A percentile compares a stretch with the other conserved stretches of the same genome.
phyloP scores from a whole-genome alignment of 92 coral and sea anemone genomes.

The Pocillopora meandrina region DNA sequence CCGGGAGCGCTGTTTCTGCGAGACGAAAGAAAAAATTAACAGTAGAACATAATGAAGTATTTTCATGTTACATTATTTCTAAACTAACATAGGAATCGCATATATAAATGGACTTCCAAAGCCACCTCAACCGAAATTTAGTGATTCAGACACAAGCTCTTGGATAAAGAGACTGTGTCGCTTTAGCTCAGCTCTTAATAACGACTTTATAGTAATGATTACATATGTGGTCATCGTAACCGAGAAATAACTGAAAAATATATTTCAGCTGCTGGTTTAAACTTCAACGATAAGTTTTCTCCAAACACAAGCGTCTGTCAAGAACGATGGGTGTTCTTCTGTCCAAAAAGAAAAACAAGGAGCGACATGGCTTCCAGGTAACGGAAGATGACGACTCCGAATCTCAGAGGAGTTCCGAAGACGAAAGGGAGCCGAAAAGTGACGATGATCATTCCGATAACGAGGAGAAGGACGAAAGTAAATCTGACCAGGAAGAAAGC shows the following conservation, averaged over 20 bases:
- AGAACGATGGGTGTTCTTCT: slow-evolving; percentile 19
- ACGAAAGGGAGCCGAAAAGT: slow-evolving; percentile 9
- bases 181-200: no score
- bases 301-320: not conserved
- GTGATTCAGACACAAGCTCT: not conserved
- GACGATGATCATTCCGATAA: not conserved
- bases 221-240: no score
- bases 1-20: slow-evolving; percentile 10
- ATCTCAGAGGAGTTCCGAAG: slow-evolving; percentile 17
- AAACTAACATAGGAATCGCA: no score
- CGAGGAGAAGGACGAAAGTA: not conserved
- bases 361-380: slow-evolving; percentile 16
- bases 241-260: no score
- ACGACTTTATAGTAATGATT: no score
- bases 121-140: no score
- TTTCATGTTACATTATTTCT: not conserved
- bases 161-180: not conserved
- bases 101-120: no score
- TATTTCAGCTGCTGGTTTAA: not conserved
- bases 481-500: slow-evolving; percentile 41
- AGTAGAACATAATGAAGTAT: not conserved
- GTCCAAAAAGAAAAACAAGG: slow-evolving; percentile 12
- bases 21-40: not conserved
- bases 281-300: not conserved
- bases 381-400: slow-evolving; percentile 9